Conservation (phyloP, 2,888 invertebrate genomes). For the Epinotia ramella region DNA sequence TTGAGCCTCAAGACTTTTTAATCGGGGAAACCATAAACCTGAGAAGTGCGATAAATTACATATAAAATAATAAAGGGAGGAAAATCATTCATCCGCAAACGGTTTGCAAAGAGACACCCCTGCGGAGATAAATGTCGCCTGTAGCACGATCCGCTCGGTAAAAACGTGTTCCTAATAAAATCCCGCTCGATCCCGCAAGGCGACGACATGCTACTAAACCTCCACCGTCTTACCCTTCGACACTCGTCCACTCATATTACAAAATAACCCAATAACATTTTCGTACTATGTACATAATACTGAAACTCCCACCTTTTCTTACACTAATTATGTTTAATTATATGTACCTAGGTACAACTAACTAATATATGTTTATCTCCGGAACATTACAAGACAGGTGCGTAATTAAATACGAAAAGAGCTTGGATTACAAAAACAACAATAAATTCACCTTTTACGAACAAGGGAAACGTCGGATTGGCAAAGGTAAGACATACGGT, state of each 20-base stretch:
- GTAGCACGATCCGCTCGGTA: constrained; percentile 71
- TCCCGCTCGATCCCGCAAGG: constrained; percentile 50
- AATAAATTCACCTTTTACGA: constrained; percentile 65
- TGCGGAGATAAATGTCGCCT: constrained; percentile 75
- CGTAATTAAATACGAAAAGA: constrained; percentile 62
- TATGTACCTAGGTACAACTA: too few species aligned
- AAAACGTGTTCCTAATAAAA: constrained; percentile 73
- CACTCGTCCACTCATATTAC: constrained; percentile 24
- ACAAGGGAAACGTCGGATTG: constrained; percentile 63
- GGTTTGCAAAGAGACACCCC: constrained; percentile 76
- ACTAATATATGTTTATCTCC: constrained; percentile 23
- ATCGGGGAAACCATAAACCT: constrained; percentile 54
- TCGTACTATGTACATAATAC: constrained; percentile 16
- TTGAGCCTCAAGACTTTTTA: constrained; percentile 62
- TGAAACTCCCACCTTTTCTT: constrained; percentile 17
- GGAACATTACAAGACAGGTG: constrained; percentile 47
- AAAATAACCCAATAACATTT: constrained; percentile 32
- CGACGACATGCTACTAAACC: constrained; percentile 24
- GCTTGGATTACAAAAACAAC: constrained; percentile 63
- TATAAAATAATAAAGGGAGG: constrained; percentile 79
- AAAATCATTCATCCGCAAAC: constrained; percentile 77
- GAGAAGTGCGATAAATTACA: constrained; percentile 78
- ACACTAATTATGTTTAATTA: constrained; percentile 27
- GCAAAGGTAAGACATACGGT: constrained; percentile 78
- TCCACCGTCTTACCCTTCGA: constrained; percentile 13